Conservation (phyloP, 1,140 invertebrate genomes). For the Drosophila auraria region DNA sequence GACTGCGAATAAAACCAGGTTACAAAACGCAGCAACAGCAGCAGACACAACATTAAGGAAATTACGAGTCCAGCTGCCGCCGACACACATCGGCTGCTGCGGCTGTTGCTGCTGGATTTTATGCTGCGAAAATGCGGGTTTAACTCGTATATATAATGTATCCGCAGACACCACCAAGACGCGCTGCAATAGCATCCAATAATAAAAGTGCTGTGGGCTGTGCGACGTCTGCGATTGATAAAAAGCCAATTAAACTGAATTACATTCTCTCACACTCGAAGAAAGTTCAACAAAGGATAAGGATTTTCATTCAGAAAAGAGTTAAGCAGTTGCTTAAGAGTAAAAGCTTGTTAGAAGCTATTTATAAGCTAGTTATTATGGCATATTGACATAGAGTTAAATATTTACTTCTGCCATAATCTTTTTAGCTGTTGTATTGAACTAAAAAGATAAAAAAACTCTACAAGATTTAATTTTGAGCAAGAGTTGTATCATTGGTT, state of each 20-base stretch:
- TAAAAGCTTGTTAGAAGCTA: neutral
- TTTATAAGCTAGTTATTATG: no score
- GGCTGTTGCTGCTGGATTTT: slow-evolving; percentile 5
- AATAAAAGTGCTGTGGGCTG: slow-evolving; percentile 34
- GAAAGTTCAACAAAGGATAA: slow-evolving; percentile 20
- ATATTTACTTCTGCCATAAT: no score
- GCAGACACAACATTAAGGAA: slow-evolving; percentile 71
- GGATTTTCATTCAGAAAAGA: slow-evolving; percentile 8
- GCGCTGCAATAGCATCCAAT: slow-evolving; percentile 29
- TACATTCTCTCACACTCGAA: slow-evolving; percentile 25
- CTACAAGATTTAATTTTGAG: no score
- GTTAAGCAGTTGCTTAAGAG: neutral
- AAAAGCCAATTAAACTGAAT: slow-evolving; percentile 74
- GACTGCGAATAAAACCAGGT: slow-evolving; percentile 80
- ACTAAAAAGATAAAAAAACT: no score
- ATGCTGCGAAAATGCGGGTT: slow-evolving; percentile 19
- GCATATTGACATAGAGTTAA: neutral
- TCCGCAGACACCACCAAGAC: slow-evolving; percentile 25
- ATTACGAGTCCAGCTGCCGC: slow-evolving; percentile 43
- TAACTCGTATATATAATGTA: slow-evolving; percentile 10
- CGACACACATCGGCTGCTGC: slow-evolving; percentile 54
- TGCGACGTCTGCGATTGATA: slow-evolving; percentile 77
- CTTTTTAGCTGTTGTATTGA: no score
- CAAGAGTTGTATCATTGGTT: no score
- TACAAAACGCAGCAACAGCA: slow-evolving; percentile 77